Conservation (phyloP, 2,888 invertebrate species). For the Diarsia dahlii region DNA sequence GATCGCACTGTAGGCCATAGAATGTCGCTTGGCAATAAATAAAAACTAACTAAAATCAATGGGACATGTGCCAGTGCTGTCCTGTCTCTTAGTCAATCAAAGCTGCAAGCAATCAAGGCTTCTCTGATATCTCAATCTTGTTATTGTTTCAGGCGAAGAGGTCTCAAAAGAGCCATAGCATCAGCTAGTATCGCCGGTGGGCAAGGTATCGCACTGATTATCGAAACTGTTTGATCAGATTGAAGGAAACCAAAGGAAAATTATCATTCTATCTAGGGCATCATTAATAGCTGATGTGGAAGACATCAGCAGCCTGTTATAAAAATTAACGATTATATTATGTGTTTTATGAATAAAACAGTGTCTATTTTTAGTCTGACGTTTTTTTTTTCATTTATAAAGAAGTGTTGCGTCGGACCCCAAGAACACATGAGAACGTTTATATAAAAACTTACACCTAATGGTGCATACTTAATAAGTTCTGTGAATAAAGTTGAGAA, state of each 20-base stretch:
- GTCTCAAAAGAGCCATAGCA: conserved; percentile 12
- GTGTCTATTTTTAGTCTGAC: not conserved
- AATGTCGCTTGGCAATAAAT: not conserved
- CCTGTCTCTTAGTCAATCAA: not conserved
- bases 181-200: conserved; percentile 14
- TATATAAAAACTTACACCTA: no score
- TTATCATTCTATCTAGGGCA: not conserved
- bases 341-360: conserved; percentile 1
- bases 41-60: no score
- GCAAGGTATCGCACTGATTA: conserved; percentile 8
- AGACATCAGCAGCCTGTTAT: not conserved
- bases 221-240: conserved; percentile 1
- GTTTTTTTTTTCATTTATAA: not conserved
- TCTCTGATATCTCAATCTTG: not conserved
- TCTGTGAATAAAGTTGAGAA: not conserved
- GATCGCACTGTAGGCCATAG: not conserved
- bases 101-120: no score
- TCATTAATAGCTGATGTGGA: not conserved
- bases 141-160: conserved; percentile 6
- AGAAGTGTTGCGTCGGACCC: not conserved
- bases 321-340: not conserved
- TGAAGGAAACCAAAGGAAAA: not conserved
- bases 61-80: not conserved
- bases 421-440: not conserved
- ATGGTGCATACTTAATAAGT: not conserved